Evolutionary conservation across 2,888 invertebrate genomes (phyloP).

Genomic region (Drosophila demipolita): DNA sequence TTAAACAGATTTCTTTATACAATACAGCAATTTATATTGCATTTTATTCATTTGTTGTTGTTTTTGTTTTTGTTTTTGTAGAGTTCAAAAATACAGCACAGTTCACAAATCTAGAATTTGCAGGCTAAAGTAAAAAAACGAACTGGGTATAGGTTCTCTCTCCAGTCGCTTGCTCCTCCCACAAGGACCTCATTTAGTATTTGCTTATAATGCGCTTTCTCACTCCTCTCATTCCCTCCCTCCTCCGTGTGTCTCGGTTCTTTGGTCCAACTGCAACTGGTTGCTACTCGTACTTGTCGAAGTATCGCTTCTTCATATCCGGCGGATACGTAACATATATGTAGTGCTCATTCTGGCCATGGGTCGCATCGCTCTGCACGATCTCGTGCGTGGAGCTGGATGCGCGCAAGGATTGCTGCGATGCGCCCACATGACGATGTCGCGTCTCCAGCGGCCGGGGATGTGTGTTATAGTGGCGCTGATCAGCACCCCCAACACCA

Average conservation of each 20-base stretch:
- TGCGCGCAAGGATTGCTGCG: slow-evolving; percentile 82
- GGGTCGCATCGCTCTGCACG: slow-evolving; percentile 85
- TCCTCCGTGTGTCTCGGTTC: slow-evolving; percentile 5
- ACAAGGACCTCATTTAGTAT: slow-evolving; percentile 18
- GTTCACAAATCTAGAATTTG: slow-evolving; percentile 80
- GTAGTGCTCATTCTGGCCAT: slow-evolving; percentile 90
- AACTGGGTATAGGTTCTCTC: slow-evolving; percentile 46
- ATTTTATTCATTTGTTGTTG: slow-evolving; percentile 55
- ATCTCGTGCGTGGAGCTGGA: slow-evolving; percentile 84
- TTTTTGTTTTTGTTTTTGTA: slow-evolving; percentile 45
- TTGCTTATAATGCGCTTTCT: slow-evolving; percentile 55
- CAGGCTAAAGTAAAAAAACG: slow-evolving; percentile 77
- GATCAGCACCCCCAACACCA: slow-evolving; percentile 48
- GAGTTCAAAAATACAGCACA: slow-evolving; percentile 78
- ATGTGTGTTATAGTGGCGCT: slow-evolving; percentile 81
- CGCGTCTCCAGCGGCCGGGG: slow-evolving; percentile 78
- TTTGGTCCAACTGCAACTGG: slow-evolving; percentile 14
- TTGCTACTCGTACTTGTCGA: slow-evolving; percentile 86
- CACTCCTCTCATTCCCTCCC: slow-evolving; percentile 35
- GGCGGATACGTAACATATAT: slow-evolving; percentile 95
- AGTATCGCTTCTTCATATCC: slow-evolving; percentile 92
- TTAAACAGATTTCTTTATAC: neutral
- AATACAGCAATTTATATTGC: slow-evolving; percentile 71
- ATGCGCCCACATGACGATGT: slow-evolving; percentile 80
- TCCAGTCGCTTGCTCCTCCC: slow-evolving; percentile 1